Evolutionary conservation across 2,797 vertebrate species (phyloP).

Genomic region (Erethizon dorsatum): DNA sequence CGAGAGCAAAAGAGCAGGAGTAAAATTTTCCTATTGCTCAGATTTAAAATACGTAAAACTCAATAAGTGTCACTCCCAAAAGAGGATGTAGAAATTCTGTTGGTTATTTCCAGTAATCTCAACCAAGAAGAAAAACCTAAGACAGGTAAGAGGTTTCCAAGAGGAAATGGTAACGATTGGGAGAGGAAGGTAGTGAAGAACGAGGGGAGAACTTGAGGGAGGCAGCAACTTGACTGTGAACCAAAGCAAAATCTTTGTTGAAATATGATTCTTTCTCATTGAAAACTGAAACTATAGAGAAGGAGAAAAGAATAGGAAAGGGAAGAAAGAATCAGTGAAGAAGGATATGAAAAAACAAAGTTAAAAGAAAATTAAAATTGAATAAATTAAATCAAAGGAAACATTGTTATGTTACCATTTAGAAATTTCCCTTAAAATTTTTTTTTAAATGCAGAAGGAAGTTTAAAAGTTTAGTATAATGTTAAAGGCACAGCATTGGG

Average conservation of each 20-base stretch:
- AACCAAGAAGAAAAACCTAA: background rate
- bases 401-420: background rate
- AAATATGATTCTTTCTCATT: background rate
- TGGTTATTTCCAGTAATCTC: background rate
- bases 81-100: background rate
- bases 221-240: background rate
- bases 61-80: background rate
- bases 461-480: background rate
- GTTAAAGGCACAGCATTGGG: background rate
- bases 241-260: background rate
- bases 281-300: background rate
- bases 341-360: background rate
- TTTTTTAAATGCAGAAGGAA: background rate
- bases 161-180: background rate
- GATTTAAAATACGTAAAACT: constrained; percentile 30
- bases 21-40: background rate
- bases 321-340: background rate
- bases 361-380: constrained; percentile 5
- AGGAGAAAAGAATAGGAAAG: background rate
- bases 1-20: background rate
- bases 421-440: background rate
- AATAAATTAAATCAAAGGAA: constrained; percentile 36
- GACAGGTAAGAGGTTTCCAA: background rate
- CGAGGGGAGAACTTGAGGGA: background rate
- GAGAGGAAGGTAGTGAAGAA: background rate